A percentile compares a stretch with the other conserved stretches of the same genome.
phyloP scores from a whole-genome alignment of 2,888 invertebrate species.

The Xanthia icteritia region DNA sequence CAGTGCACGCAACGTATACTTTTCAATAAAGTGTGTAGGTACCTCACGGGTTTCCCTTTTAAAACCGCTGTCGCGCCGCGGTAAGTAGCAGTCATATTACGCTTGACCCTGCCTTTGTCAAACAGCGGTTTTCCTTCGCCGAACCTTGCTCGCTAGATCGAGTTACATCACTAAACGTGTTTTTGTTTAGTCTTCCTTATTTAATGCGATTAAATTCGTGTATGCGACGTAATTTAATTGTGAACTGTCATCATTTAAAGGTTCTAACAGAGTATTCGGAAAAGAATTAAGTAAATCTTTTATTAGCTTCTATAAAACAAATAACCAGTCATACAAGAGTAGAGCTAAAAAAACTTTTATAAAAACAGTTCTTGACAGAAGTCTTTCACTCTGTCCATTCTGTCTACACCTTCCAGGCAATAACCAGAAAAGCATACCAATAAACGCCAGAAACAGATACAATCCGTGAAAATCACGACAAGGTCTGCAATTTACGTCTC shows the following conservation, averaged over 20 bases:
- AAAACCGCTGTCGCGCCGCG: slow-evolving; percentile 33
- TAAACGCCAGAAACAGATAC: neutral
- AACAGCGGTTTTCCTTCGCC: slow-evolving; percentile 62
- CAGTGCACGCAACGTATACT: slow-evolving; percentile 7
- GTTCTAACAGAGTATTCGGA: neutral
- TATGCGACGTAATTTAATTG: slow-evolving; percentile 1
- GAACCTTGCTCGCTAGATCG: slow-evolving; percentile 57
- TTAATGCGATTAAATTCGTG: slow-evolving; percentile 29
- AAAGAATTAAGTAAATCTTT: neutral
- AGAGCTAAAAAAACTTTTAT: neutral
- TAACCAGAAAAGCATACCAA: neutral
- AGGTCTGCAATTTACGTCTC: neutral
- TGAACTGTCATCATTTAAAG: neutral
- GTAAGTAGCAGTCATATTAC: slow-evolving; percentile 56
- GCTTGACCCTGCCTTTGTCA: slow-evolving; percentile 63
- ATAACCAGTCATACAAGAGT: too few species aligned
- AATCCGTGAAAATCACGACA: neutral
- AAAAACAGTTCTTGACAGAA: neutral
- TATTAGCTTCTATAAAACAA: neutral
- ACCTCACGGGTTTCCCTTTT: slow-evolving; percentile 26
- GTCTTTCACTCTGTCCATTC: neutral
- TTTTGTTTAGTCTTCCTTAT: slow-evolving; percentile 55
- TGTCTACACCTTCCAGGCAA: neutral
- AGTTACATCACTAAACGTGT: slow-evolving; percentile 62
- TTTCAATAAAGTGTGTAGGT: neutral